These are phyloP conservation scores for Tetheella fluctuosa DNA, from an alignment of 2,888 invertebrate genomes.

Conservation along the genomic window DNA sequence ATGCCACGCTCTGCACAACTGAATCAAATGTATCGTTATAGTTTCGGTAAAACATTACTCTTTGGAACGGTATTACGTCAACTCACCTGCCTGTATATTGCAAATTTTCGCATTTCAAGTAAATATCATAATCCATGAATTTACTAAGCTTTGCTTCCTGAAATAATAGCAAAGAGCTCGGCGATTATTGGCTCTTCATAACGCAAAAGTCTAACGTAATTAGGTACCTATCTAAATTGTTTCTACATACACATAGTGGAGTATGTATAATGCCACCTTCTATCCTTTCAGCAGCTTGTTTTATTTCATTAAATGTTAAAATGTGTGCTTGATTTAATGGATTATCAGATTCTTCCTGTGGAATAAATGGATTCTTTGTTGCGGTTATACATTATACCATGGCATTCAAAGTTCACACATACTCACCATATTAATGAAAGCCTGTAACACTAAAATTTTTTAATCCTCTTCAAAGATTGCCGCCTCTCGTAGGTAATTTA, in stretches of 20 bases:
- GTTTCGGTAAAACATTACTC: background rate
- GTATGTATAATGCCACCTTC: constrained; percentile 76
- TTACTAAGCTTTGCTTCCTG: constrained; percentile 79
- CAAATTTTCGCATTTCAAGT: constrained; percentile 93
- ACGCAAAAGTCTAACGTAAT: background rate
- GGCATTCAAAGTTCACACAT: background rate
- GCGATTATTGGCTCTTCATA: background rate
- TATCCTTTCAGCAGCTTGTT: constrained; percentile 68
- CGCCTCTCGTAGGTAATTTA: background rate
- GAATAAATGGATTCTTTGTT: background rate
- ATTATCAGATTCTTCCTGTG: constrained; percentile 30
- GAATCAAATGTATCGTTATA: background rate
- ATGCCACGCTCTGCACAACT: constrained; percentile 75
- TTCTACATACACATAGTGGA: constrained; percentile 70
- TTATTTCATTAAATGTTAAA: constrained; percentile 69
- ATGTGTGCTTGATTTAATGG: constrained; percentile 41
- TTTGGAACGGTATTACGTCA: background rate
- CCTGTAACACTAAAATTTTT: background rate
- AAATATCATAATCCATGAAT: constrained; percentile 87
- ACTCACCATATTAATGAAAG: background rate
- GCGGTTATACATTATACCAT: background rate
- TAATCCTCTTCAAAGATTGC: background rate
- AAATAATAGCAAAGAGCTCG: constrained; percentile 28
- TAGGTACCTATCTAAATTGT: background rate
- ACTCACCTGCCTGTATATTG: constrained; percentile 92